Conservation (phyloP, 2,113 vertebrate species). For the Prionailurus bengalensis region DNA sequence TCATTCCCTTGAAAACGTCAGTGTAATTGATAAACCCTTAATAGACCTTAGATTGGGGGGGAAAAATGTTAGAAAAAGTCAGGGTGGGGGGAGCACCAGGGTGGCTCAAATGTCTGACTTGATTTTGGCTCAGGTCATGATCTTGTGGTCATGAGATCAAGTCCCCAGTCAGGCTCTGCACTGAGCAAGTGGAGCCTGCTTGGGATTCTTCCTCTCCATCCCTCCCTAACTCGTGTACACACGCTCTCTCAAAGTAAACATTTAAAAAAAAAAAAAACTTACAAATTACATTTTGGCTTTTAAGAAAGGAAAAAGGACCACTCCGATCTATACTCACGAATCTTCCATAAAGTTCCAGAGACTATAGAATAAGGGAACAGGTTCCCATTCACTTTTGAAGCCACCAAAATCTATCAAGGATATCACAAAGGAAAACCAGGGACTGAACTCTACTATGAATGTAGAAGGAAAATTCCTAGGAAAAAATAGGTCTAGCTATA, state of each 20-base stretch:
- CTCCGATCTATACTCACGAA: not conserved
- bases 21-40: not conserved
- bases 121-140: too few species aligned
- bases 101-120: too few species aligned
- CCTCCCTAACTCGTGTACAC: too few species aligned
- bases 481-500: not conserved
- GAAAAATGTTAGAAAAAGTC: not conserved
- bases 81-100: too few species aligned
- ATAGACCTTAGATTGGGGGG: not conserved
- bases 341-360: not conserved
- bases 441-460: not conserved
- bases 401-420: not conserved
- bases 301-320: not conserved
- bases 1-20: not conserved
- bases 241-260: too few species aligned
- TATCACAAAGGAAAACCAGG: not conserved
- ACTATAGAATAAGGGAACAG: not conserved
- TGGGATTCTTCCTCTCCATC: too few species aligned
- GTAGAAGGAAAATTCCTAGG: not conserved
- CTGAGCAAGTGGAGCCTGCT: too few species aligned
- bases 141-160: too few species aligned
- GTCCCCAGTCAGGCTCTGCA: too few species aligned
- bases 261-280: not conserved
- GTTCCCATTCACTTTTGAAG: conserved; percentile 22
- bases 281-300: not conserved